Evolutionary conservation across 2,797 vertebrate genomes (phyloP).

Genomic region (Poeciliopsis turneri): DNA sequence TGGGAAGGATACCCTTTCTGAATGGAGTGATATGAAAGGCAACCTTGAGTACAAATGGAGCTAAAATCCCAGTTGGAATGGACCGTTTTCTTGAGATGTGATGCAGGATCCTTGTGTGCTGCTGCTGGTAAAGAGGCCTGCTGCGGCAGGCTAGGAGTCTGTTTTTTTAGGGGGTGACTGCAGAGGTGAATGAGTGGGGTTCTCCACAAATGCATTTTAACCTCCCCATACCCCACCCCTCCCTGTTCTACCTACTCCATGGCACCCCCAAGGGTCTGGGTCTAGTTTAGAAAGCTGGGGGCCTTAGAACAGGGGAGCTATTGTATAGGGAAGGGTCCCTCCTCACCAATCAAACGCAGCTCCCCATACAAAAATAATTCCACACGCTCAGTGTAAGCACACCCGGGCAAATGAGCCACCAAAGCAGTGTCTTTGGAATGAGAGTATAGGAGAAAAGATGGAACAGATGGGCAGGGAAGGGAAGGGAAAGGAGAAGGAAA

Average conservation of each 20-base stretch:
- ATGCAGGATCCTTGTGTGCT: conserved; percentile 16
- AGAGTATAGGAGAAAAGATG: conserved; percentile 54
- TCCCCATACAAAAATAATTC: conserved; percentile 83
- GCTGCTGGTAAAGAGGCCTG: conserved; percentile 40
- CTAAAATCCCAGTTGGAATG: conserved; percentile 15
- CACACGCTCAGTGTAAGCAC: conserved; percentile 68
- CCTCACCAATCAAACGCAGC: conserved; percentile 84
- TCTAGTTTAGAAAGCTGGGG: conserved; percentile 75
- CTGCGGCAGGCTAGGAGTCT: conserved; percentile 62
- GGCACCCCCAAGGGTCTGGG: conserved; percentile 76
- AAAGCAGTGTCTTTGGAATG: conserved; percentile 60
- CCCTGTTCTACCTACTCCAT: conserved; percentile 60
- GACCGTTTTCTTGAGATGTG: conserved; percentile 35
- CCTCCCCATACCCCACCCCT: conserved; percentile 69
- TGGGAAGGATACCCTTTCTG: conserved; percentile 43
- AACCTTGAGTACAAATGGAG: conserved; percentile 19
- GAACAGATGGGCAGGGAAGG: conserved; percentile 32
- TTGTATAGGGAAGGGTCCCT: conserved; percentile 82
- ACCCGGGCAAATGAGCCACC: conserved; percentile 55
- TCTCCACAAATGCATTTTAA: conserved; percentile 76
- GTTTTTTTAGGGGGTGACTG: conserved; percentile 68
- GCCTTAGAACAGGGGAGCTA: conserved; percentile 84
- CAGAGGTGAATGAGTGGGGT: conserved; percentile 46
- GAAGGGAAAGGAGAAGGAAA: conserved; percentile 35
- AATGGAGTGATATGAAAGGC: conserved; percentile 29